These are phyloP conservation scores for Sandelia bainsii DNA, from an alignment of 2,797 vertebrate species.

Conservation along the genomic window DNA sequence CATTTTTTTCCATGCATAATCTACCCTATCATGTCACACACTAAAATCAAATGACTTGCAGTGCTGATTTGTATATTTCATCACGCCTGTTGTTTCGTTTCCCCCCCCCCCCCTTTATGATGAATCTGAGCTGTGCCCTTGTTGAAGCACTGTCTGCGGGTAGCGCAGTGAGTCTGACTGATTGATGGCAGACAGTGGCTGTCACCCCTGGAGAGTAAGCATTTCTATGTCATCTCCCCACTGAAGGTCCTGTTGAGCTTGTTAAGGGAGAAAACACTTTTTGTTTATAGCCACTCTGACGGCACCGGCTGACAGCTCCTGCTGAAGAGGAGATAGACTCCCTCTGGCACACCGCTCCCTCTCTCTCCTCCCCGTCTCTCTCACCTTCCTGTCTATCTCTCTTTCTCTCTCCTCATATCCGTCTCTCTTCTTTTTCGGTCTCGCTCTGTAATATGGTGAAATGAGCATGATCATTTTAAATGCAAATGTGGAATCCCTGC, in stretches of 20 bases:
- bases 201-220: slow-evolving; percentile 82
- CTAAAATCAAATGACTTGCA: slow-evolving; percentile 74
- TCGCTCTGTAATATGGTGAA: slow-evolving; percentile 43
- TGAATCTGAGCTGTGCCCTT: slow-evolving; percentile 82
- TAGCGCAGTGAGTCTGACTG: slow-evolving; percentile 76
- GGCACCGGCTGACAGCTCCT: slow-evolving; percentile 77
- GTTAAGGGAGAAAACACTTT: slow-evolving; percentile 85
- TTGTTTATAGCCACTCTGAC: slow-evolving; percentile 82
- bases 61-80: slow-evolving; percentile 75
- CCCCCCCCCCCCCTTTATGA: slow-evolving; percentile 56
- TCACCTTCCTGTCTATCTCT: slow-evolving; percentile 36
- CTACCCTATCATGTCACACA: slow-evolving; percentile 21
- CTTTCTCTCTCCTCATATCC: slow-evolving; percentile 11
- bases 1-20: slow-evolving; percentile 35
- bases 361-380: slow-evolving; percentile 38
- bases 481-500: slow-evolving; percentile 31
- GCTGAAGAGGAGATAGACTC: slow-evolving; percentile 76
- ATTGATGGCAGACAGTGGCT: slow-evolving; percentile 82
- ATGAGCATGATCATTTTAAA: slow-evolving; percentile 46
- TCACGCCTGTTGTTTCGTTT: slow-evolving; percentile 72
- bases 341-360: slow-evolving; percentile 53
- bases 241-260: slow-evolving; percentile 85
- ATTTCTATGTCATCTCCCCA: slow-evolving; percentile 81
- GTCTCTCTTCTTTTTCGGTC: slow-evolving; percentile 26
- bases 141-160: slow-evolving; percentile 78